Conservation (phyloP, 2,797 vertebrate genomes). For the Pseudochirops corinnae region DNA sequence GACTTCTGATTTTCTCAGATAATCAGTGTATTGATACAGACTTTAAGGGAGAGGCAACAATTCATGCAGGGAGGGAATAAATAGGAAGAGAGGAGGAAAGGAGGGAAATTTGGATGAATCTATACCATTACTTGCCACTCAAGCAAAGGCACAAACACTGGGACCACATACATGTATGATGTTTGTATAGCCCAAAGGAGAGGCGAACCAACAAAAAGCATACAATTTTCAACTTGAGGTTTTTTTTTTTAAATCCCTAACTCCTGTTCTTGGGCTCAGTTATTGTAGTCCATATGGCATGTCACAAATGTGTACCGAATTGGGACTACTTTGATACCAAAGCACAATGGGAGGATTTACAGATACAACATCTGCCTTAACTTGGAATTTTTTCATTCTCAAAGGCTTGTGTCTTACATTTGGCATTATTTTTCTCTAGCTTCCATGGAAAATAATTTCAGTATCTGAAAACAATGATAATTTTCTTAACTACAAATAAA, state of each 20-base stretch:
- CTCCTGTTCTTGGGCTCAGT: neutral
- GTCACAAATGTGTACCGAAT: neutral
- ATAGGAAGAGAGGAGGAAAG: neutral
- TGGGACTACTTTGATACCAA: slow-evolving; percentile 24
- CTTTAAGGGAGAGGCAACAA: slow-evolving; percentile 63
- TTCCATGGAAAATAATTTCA: neutral
- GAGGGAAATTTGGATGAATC: neutral
- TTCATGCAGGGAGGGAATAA: slow-evolving; percentile 64
- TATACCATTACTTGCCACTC: slow-evolving; percentile 35
- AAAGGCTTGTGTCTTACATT: slow-evolving; percentile 46
- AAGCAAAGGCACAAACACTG: neutral
- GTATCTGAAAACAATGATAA: slow-evolving; percentile 7
- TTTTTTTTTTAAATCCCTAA: slow-evolving; percentile 33
- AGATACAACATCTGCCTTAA: slow-evolving; percentile 60
- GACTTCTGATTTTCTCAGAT: slow-evolving; percentile 51
- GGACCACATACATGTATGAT: neutral
- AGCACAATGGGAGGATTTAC: slow-evolving; percentile 58
- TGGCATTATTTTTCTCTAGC: slow-evolving; percentile 26
- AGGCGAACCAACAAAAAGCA: fast-evolving
- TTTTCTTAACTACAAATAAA: slow-evolving; percentile 30
- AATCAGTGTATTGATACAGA: slow-evolving; percentile 63
- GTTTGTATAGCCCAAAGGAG: fast-evolving
- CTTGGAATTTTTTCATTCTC: neutral
- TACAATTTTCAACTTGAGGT: neutral
- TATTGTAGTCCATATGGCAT: slow-evolving; percentile 10